Evolutionary conservation across 2,797 vertebrate genomes (phyloP), one percentile per base, ranked within the genome.

Genomic region (Lindbergichthys nudifrons): DNA sequence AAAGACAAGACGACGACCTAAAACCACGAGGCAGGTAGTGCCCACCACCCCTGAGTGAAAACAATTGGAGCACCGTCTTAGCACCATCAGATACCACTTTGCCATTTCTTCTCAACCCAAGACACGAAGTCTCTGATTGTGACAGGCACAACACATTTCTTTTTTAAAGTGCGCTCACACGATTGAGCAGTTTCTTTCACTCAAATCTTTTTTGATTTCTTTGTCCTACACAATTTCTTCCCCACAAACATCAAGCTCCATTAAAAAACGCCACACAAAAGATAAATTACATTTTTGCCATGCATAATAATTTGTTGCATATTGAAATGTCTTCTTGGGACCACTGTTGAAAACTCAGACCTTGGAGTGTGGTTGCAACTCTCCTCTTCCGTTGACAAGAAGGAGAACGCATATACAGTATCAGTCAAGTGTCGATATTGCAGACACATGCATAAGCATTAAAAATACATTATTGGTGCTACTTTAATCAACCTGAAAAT

Each of bases 161-260:
- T 36, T 32, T 36, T 86, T 90, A 94, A 94, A 95, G 94, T 94
- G 93, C 93, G 80, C 83, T 85, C 65, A 83, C 85, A 92, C 84
- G 3, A 63, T 77, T 75, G 74, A 90, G 83, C 85, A 0, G 0
- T 82, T 90, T 32, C 36, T 85, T 79, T 78, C 70, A 69, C 61
- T 75, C 54, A 60, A 65, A 46, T 48, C 21, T 54, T 63, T 60
- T 42, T 10, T 36, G 52, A n/a, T 42, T 26, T 8, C 6, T 12
- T 57, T 36, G 32, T 56, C 41, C 67, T 45, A 57, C 18, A 76
- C 53, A 58, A 58, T 46, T 60, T 61, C 43, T 57, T 70, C 54
- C 47, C 50, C 73, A 63, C 75, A 65, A 77, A 88, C 63, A 85
- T 77, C 53, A 80, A 81, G 65, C 68, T 86, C 75, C 66, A 79